These are phyloP conservation scores for Odontophorus gujanensis DNA, from an alignment of 2,113 vertebrate species.

Conservation along the genomic window DNA sequence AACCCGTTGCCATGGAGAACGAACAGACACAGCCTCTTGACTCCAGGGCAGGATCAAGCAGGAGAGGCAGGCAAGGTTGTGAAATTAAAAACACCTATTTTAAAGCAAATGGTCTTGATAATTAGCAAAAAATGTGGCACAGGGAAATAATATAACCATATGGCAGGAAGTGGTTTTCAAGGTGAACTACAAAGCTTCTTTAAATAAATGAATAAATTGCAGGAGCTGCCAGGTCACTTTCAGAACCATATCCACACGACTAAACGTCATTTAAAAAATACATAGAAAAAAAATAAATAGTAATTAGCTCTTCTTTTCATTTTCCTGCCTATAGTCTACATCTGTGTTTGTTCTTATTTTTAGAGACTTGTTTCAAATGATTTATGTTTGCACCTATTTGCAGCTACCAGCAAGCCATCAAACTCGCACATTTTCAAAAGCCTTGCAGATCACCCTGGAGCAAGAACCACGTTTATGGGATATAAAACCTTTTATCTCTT, in stretches of 20 bases:
- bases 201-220: slow-evolving; percentile 60
- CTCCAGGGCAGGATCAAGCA: slow-evolving; percentile 61
- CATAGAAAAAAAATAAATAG: background rate
- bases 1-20: slow-evolving; percentile 77
- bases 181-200: slow-evolving; percentile 63
- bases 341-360: slow-evolving; percentile 5
- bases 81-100: slow-evolving; percentile 70
- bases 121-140: slow-evolving; percentile 54
- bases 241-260: slow-evolving; percentile 8
- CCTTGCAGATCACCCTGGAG: background rate
- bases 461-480: background rate
- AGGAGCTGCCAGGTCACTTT: slow-evolving; percentile 10
- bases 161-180: slow-evolving; percentile 63
- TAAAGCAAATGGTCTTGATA: slow-evolving; percentile 70
- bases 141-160: slow-evolving; percentile 46
- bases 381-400: background rate
- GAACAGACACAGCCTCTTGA: slow-evolving; percentile 59
- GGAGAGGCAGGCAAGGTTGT: slow-evolving; percentile 62
- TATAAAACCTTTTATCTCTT: slow-evolving; percentile 35
- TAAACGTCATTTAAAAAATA: background rate
- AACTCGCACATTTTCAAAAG: background rate
- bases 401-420: background rate
- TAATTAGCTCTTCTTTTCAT: slow-evolving; percentile 11
- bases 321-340: background rate
- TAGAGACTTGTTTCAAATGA: slow-evolving; percentile 2